A percentile compares a stretch with the other conserved stretches of the same genome.
phyloP scores from a whole-genome alignment of 2,797 vertebrate genomes.

The Borostomias antarcticus region DNA sequence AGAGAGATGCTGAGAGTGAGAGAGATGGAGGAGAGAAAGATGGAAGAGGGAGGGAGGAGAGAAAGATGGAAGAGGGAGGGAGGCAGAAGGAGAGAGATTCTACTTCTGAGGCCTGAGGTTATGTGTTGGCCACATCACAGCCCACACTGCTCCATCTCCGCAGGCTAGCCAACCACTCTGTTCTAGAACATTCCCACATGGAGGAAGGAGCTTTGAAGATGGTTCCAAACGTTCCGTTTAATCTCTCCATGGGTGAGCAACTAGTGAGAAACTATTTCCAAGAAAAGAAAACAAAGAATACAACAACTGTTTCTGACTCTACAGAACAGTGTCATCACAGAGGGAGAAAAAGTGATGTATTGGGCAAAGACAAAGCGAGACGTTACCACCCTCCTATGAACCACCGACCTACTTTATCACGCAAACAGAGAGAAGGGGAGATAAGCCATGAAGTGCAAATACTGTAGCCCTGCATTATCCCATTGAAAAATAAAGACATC shows the following conservation, averaged over 20 bases:
- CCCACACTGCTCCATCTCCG: constrained; percentile 20
- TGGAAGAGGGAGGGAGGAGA: neutral
- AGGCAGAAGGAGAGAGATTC: constrained; percentile 4
- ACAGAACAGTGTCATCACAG: neutral
- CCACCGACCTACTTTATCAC: neutral
- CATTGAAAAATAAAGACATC: neutral
- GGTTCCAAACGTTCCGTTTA: constrained; percentile 32
- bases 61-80: neutral
- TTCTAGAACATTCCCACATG: constrained; percentile 28
- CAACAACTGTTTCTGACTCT: neutral
- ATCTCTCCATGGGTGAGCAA: neutral
- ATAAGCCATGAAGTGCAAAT: constrained; percentile 10
- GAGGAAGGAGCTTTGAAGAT: constrained; percentile 44
- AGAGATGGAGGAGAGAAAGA: neutral
- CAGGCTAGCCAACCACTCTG: neutral
- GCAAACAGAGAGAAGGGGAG: neutral
- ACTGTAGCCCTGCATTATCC: neutral
- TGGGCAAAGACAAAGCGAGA: neutral
- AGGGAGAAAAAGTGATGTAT: neutral
- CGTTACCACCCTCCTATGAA: constrained; percentile 1
- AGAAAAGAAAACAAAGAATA: neutral
- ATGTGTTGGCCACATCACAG: constrained; percentile 11
- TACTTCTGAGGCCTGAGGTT: constrained; percentile 23
- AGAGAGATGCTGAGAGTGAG: neutral
- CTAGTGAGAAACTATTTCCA: neutral